phyloP scores from a whole-genome alignment of 2,797 vertebrate species.

The Platyrinchus mystaceus region DNA sequence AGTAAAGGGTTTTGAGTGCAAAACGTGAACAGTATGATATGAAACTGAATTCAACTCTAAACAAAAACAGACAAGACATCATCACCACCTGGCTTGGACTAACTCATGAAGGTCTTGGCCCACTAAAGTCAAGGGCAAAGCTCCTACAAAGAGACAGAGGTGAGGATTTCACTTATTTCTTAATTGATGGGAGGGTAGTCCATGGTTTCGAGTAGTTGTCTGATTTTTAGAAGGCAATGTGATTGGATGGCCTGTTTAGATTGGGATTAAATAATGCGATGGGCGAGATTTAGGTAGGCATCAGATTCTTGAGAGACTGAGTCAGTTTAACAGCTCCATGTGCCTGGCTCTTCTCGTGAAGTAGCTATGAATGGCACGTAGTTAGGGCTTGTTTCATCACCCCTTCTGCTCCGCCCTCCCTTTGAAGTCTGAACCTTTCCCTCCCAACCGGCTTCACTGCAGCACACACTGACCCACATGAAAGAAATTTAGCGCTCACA shows the following conservation, averaged over 20 bases:
- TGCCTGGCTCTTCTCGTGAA: not conserved
- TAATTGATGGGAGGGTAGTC: not conserved
- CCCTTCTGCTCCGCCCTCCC: not conserved
- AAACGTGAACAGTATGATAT: not conserved
- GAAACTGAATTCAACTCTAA: not conserved
- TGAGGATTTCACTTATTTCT: not conserved
- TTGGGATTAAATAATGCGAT: not conserved
- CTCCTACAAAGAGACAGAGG: accelerated
- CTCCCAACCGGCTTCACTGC: not conserved
- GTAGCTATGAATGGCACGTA: conserved; percentile 47
- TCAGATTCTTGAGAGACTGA: not conserved
- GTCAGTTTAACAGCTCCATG: not conserved
- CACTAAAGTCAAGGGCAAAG: not conserved
- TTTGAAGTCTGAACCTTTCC: conserved; percentile 56
- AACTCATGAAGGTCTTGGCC: not conserved
- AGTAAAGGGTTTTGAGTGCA: not conserved
- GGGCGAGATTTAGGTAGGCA: not conserved
- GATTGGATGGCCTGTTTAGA: not conserved
- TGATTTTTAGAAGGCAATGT: not conserved
- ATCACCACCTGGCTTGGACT: not conserved
- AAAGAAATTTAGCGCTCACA: not conserved
- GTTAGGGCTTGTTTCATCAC: conserved; percentile 28
- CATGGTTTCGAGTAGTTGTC: not conserved
- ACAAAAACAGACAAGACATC: not conserved
- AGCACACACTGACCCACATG: conserved; percentile 15